phyloP scores from a whole-genome alignment of 2,888 invertebrate genomes.

The Seira musarum region DNA sequence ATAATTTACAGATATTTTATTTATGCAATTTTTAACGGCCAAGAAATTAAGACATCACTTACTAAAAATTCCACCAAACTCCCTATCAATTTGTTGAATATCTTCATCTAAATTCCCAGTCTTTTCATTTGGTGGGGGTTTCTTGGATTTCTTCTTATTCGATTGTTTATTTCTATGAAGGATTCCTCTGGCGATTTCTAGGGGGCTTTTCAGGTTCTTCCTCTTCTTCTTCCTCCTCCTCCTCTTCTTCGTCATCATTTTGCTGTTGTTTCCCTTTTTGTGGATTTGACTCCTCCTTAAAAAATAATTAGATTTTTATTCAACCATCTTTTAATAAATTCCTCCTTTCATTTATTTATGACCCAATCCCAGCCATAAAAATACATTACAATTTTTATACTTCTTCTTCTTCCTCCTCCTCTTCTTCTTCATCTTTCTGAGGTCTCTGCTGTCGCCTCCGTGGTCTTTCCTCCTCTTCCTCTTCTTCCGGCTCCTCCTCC shows the following conservation, averaged over 20 bases:
- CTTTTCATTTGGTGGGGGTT: slow-evolving; percentile 64
- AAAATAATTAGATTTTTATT: neutral
- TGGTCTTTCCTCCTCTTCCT: slow-evolving; percentile 42
- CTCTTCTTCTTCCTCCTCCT: slow-evolving; percentile 54
- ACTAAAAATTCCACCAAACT: slow-evolving; percentile 63
- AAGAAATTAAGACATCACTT: slow-evolving; percentile 13
- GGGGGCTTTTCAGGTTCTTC: slow-evolving; percentile 43
- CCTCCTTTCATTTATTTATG: slow-evolving; percentile 31
- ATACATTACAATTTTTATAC: neutral
- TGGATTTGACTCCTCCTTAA: slow-evolving; percentile 54
- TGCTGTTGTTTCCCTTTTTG: slow-evolving; percentile 45
- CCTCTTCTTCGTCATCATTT: slow-evolving; percentile 58
- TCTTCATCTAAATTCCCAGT: slow-evolving; percentile 68
- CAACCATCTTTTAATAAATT: slow-evolving; percentile 14
- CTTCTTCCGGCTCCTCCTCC: slow-evolving; percentile 54
- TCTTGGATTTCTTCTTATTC: slow-evolving; percentile 46
- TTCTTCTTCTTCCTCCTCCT: slow-evolving; percentile 56
- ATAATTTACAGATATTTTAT: neutral
- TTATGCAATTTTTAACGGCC: no score
- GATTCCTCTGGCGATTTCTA: slow-evolving; percentile 43
- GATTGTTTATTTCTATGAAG: slow-evolving; percentile 24
- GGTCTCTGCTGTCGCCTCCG: slow-evolving; percentile 1
- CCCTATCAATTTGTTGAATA: slow-evolving; percentile 64
- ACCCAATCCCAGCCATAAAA: neutral
- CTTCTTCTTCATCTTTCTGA: slow-evolving; percentile 45